phyloP scores from a whole-genome alignment of 2,113 vertebrate species.

The Chaetorhynchus papuensis region DNA sequence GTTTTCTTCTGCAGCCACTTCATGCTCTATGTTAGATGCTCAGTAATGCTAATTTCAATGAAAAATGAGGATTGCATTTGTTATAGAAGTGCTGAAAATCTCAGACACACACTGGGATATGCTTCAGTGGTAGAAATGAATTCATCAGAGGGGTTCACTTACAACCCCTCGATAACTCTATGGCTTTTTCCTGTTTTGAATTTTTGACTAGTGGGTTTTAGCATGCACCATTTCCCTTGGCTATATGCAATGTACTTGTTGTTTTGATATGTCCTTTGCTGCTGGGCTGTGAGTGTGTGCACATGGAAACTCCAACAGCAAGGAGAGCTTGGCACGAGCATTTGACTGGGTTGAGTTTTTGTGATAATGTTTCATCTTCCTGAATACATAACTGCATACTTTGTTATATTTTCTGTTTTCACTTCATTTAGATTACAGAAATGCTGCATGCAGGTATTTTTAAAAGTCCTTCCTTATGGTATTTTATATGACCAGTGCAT shows the following conservation, averaged over 20 bases:
- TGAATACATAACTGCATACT: not conserved
- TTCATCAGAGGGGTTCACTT: not conserved
- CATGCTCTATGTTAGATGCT: not conserved
- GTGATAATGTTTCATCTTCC: not conserved
- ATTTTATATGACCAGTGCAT: not conserved
- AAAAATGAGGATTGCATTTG: not conserved
- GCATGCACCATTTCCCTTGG: not conserved
- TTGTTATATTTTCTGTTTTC: not conserved
- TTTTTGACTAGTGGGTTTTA: not conserved
- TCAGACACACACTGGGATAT: not conserved
- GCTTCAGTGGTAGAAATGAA: not conserved
- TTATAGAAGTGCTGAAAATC: not conserved
- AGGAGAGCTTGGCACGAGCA: not conserved
- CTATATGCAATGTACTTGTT: not conserved
- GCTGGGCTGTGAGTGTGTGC: not conserved
- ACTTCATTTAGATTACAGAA: not conserved
- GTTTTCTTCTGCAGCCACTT: not conserved
- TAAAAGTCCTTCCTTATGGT: not conserved
- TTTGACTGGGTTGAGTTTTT: not conserved
- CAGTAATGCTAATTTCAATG: not conserved
- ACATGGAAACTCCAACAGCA: not conserved
- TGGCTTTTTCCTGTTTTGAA: not conserved
- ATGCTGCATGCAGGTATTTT: not conserved
- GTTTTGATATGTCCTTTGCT: not conserved
- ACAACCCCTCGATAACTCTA: not conserved